phyloP scores from a whole-genome alignment of 1,140 invertebrate species.

The Anoplolepis gracilipes region DNA sequence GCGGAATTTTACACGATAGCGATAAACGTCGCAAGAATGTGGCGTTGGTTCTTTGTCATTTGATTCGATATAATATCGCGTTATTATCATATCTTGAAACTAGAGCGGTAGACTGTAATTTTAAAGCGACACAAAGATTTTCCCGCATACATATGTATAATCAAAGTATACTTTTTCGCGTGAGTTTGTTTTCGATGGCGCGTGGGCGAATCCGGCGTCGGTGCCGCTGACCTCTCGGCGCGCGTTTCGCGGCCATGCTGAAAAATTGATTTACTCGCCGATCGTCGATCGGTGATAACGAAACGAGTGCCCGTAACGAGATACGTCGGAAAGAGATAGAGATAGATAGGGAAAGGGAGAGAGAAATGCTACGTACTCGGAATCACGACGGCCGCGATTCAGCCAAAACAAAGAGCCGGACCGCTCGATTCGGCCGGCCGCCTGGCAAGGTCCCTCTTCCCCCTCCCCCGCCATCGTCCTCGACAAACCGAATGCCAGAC shows the following conservation, averaged over 20 bases:
- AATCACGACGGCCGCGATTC: constrained; percentile 30
- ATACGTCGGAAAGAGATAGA: constrained; percentile 32
- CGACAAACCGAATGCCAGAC: constrained; percentile 79
- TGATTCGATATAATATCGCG: not conserved
- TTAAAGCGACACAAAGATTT: not conserved
- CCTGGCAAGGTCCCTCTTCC: constrained; percentile 67
- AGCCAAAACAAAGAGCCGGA: constrained; percentile 68
- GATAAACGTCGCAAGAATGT: not conserved
- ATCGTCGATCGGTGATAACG: constrained; percentile 13
- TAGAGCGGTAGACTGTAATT: not conserved
- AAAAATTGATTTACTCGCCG: constrained; percentile 48
- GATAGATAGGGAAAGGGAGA: not conserved
- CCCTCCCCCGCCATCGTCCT: constrained; percentile 63
- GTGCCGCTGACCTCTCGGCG: not conserved
- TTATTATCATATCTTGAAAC: not conserved
- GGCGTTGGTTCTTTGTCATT: not conserved
- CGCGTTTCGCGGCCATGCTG: constrained; percentile 38
- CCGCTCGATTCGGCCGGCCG: constrained; percentile 31
- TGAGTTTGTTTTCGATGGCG: constrained; percentile 3
- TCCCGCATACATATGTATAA: no score
- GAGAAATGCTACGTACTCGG: constrained; percentile 3
- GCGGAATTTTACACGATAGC: not conserved
- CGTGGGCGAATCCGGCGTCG: constrained; percentile 34
- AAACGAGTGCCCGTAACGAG: constrained; percentile 46
- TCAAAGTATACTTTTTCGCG: not conserved